A percentile compares a stretch with the other conserved stretches of the same genome.
These are phyloP conservation scores for Oceanites oceanicus DNA, from an alignment of 2,113 vertebrate genomes.

Conservation along the genomic window DNA sequence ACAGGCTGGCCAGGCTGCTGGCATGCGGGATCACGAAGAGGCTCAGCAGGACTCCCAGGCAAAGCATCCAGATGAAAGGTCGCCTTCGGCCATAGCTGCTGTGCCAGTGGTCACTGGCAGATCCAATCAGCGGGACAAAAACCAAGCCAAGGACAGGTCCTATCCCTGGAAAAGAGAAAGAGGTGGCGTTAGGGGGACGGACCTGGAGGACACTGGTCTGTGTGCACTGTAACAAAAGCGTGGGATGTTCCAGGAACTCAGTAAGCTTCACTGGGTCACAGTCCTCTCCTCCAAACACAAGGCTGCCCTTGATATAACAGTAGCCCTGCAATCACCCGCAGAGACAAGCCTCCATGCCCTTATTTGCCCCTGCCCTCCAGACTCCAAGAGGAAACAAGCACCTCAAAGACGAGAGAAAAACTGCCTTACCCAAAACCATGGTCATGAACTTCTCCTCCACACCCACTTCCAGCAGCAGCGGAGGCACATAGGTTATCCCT, in stretches of 20 bases:
- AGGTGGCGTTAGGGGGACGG: not conserved
- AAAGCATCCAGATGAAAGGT: constrained; percentile 87
- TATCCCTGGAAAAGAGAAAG: constrained; percentile 70
- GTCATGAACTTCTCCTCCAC: constrained; percentile 90
- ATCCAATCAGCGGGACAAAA: constrained; percentile 81
- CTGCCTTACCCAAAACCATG: constrained; percentile 85
- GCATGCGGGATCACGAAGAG: constrained; percentile 82
- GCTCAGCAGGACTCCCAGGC: constrained; percentile 82
- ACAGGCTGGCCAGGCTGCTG: constrained; percentile 69
- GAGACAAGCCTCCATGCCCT: not conserved
- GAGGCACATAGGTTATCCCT: constrained; percentile 84
- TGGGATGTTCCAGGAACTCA: accelerated
- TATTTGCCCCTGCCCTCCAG: not conserved
- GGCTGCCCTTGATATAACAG: not conserved
- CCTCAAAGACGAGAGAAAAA: not conserved
- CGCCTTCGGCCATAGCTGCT: constrained; percentile 83
- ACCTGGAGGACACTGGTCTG: not conserved
- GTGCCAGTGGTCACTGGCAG: constrained; percentile 82
- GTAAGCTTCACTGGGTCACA: not conserved
- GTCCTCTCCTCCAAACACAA: not conserved
- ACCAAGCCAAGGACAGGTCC: constrained; percentile 84
- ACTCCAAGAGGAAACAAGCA: accelerated
- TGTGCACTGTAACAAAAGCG: not conserved
- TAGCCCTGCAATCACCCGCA: not conserved
- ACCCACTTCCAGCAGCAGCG: constrained; percentile 84